A percentile compares a stretch with the other conserved stretches of the same genome.
Conservation (phyloP, 1,140 invertebrate species). For the Halesus radiatus region DNA sequence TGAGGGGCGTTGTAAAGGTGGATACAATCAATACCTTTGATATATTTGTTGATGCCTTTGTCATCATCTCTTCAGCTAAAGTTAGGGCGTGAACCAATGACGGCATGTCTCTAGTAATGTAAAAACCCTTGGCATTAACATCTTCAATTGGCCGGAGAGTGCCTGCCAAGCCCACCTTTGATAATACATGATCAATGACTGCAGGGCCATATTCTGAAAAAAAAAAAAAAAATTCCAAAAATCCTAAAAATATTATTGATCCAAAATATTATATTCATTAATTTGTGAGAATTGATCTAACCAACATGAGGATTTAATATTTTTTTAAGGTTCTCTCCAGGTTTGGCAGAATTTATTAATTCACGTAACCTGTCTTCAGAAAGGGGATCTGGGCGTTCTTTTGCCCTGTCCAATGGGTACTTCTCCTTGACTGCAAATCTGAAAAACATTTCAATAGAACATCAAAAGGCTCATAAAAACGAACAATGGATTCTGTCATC, state of each 20-base stretch:
- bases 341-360: constrained; percentile 77
- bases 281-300: constrained; percentile 60
- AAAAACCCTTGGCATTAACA: constrained; percentile 74
- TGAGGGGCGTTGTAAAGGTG: too few relatives aligned
- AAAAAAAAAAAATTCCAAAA: neutral
- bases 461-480: neutral
- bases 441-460: constrained; percentile 52
- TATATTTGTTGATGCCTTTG: constrained; percentile 66
- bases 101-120: constrained; percentile 75
- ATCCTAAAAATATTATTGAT: neutral
- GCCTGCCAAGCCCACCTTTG: constrained; percentile 78
- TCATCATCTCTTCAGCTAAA: constrained; percentile 78
- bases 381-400: constrained; percentile 72
- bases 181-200: constrained; percentile 90
- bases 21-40: constrained; percentile 65
- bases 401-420: constrained; percentile 86
- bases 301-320: constrained; percentile 85
- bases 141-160: constrained; percentile 63
- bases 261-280: neutral
- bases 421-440: constrained; percentile 93
- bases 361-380: constrained; percentile 67
- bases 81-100: constrained; percentile 79
- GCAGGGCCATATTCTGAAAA: constrained; percentile 87
- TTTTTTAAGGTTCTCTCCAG: constrained; percentile 87
- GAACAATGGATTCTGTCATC: too few relatives aligned